These are phyloP conservation scores for Tyto alba DNA, from an alignment of 2,113 vertebrate genomes.

Conservation along the genomic window DNA sequence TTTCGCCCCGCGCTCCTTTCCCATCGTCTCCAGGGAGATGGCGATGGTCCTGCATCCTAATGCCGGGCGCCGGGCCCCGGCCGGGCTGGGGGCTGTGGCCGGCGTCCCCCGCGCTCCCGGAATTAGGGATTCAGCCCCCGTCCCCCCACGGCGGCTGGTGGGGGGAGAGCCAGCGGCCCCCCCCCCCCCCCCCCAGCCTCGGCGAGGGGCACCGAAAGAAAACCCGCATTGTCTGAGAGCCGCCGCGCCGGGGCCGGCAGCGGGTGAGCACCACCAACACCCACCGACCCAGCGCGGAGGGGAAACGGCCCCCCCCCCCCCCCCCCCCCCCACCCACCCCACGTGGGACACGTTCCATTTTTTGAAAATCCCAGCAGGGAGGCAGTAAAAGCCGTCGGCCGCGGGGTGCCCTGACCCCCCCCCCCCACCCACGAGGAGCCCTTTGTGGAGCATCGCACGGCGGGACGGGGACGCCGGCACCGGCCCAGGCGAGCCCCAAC, in stretches of 20 bases:
- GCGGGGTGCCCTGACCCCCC: fast-evolving
- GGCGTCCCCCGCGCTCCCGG: too few relatives aligned
- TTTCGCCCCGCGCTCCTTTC: neutral
- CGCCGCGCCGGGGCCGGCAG: neutral
- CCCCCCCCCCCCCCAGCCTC: too few relatives aligned
- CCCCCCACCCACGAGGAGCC: neutral
- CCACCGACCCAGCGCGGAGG: too few relatives aligned
- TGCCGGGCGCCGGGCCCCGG: too few relatives aligned
- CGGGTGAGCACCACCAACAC: too few relatives aligned
- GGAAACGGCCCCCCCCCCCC: neutral
- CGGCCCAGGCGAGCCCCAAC: fast-evolving
- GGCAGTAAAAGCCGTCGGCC: fast-evolving
- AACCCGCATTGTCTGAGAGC: neutral
- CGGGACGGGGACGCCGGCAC: neutral
- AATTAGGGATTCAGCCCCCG: neutral
- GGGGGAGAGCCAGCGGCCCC: neutral
- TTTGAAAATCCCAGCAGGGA: neutral
- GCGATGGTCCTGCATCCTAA: constrained; percentile 48
- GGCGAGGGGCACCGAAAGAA: neutral
- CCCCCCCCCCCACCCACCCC: neutral
- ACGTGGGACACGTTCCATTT: neutral
- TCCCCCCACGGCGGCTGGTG: fast-evolving
- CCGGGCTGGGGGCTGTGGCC: too few relatives aligned
- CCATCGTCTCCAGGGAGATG: constrained; percentile 40
- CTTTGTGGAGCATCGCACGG: neutral